Evolutionary conservation across 2,113 vertebrate genomes (phyloP).

Genomic region (Neolamprologus hecqui): DNA sequence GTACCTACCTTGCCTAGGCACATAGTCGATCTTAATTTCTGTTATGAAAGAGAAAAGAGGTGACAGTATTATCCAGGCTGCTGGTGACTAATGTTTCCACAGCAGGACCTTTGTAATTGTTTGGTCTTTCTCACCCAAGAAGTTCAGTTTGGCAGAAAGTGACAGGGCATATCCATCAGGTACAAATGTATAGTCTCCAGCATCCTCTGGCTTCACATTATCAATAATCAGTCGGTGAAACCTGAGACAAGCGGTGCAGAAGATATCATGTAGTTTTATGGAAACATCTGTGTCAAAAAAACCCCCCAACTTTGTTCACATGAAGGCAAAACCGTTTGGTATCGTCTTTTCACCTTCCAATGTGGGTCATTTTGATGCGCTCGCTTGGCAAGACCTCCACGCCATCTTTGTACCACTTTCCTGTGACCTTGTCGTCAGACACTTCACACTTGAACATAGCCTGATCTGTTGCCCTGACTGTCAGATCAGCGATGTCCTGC

Average conservation of each 20-base stretch:
- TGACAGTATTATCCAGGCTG: neutral
- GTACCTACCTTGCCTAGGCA: slow-evolving; percentile 84
- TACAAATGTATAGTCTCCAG: slow-evolving; percentile 85
- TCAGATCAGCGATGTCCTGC: slow-evolving; percentile 86
- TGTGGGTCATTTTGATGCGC: slow-evolving; percentile 78
- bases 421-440: slow-evolving; percentile 87
- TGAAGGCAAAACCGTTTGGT: neutral
- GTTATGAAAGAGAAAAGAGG: neutral
- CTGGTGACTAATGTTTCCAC: neutral
- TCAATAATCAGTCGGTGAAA: slow-evolving; percentile 80
- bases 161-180: slow-evolving; percentile 85
- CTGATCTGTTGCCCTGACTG: slow-evolving; percentile 80
- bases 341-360: slow-evolving; percentile 71
- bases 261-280: neutral
- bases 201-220: slow-evolving; percentile 78
- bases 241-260: slow-evolving; percentile 52
- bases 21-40: slow-evolving; percentile 93
- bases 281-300: neutral
- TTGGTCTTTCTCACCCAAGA: slow-evolving; percentile 74
- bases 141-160: slow-evolving; percentile 88
- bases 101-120: neutral
- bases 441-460: slow-evolving; percentile 91
- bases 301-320: neutral
- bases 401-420: slow-evolving; percentile 88
- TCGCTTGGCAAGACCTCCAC: slow-evolving; percentile 79